Base-by-base conservation (phyloP, 2,113 vertebrate genomes). In the Rostratula benghalensis region DNA sequence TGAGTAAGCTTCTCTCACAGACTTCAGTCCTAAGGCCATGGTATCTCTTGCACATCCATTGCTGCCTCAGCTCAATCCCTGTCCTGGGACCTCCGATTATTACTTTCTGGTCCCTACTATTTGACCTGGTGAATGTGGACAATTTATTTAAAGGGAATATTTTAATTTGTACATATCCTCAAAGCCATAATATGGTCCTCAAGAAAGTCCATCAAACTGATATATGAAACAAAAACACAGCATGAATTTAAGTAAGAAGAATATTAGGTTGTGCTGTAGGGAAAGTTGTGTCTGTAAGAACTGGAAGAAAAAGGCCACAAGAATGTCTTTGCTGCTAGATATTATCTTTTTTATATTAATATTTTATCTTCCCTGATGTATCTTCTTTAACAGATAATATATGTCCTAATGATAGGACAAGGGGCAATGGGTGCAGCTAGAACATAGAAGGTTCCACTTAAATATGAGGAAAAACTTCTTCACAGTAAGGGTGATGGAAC, bases 221-320 rank as follows among this genome's bases (percentile, higher is more conserved):
- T 51, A 48, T 0, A 70, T 27, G 24, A 76, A 92, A 76, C 15
- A 45, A 86, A 87, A 93, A 1, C 18, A 48, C 30, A 37, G 1
- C 22, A 50, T 61, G 4, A 76, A 31, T 59, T 78, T 73, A 63
- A 64, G 13, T 31, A 28, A 54, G 43, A 48, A 82, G 21, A 46
- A 71, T 25, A 21, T 6, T 59, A n/a, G 13, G 18, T 75, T 82
- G 60, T 0, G 0, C 11, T 51, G 13, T 24, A 67, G 54, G 23
- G 81, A 86, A 74, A 87, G 8, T 16, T 69, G 30, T 57, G 18
- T 31, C 59, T 89, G 33, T 61, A 75, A 91, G 46, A 51, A 67
- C 35, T 56, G n/a, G 37, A 87, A 83, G 63, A 59, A 45, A 74
- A 87, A 70, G 14, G 23, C 35, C 54, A 48, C 22, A 59, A 53